Percentiles rank a stretch among this genome's conserved stretches.
These are phyloP conservation scores for Epinephelus cyanopodus DNA, from an alignment of 2,113 vertebrate species.

Conservation along the genomic window DNA sequence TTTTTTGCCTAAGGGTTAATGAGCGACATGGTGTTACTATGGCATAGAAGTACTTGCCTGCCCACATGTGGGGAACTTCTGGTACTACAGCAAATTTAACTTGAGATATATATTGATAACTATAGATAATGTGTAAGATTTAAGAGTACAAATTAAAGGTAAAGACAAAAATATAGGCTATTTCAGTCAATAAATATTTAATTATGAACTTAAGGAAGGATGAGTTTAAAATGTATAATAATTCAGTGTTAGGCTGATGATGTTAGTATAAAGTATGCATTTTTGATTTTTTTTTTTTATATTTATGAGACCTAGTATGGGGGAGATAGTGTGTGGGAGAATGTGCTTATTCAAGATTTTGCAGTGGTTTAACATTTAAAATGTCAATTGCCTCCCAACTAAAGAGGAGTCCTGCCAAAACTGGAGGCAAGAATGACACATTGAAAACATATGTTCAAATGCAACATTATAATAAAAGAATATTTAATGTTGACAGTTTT, in stretches of 20 bases:
- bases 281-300: neutral
- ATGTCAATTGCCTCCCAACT: neutral
- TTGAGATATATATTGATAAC: neutral
- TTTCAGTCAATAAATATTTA: neutral
- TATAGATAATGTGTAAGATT: neutral
- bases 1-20: neutral
- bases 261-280: neutral
- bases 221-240: neutral
- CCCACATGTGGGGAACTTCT: constrained; percentile 61
- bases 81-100: constrained; percentile 56
- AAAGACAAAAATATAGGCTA: neutral
- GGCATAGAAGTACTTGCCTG: constrained; percentile 48
- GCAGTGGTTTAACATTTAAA: neutral
- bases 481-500: too few species aligned
- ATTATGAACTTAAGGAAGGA: neutral
- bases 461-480: too few species aligned
- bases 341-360: neutral
- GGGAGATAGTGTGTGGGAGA: neutral
- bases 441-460: neutral
- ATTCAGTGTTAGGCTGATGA: neutral
- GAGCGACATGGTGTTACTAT: neutral
- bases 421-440: neutral
- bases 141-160: neutral
- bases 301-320: neutral
- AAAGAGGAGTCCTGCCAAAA: neutral